Percentiles rank a stretch among this genome's conserved stretches.
Conservation (phyloP, 2,797 vertebrate species). For the Clarias fuscus region DNA sequence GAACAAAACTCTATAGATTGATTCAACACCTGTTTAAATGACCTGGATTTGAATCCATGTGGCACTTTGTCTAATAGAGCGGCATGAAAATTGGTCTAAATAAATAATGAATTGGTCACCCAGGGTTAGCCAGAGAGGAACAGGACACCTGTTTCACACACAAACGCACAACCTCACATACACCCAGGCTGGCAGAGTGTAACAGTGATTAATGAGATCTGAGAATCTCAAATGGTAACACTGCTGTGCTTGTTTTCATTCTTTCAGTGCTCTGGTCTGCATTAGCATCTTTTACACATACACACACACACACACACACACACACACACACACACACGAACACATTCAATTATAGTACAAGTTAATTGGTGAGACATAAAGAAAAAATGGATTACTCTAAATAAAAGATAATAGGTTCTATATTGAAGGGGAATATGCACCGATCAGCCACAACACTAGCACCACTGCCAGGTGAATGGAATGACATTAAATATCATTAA, state of each 20-base stretch:
- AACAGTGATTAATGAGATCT: constrained; percentile 24
- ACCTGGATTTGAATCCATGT: constrained; percentile 8
- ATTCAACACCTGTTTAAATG: constrained; percentile 1
- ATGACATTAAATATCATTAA: too few species aligned
- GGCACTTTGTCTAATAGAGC: constrained; percentile 21
- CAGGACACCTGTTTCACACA: constrained; percentile 27
- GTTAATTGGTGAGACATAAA: constrained; percentile 23
- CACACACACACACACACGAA: neutral
- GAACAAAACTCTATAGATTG: neutral
- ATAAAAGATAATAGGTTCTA: constrained; percentile 33
- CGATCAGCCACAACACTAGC: too few species aligned
- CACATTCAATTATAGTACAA: neutral
- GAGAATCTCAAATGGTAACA: constrained; percentile 12
- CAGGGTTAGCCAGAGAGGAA: constrained; percentile 29
- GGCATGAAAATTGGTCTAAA: constrained; percentile 15
- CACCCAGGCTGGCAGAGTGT: neutral
- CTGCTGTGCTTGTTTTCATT: neutral
- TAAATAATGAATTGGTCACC: constrained; percentile 34
- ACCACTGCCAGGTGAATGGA: too few species aligned
- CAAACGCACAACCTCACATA: constrained; percentile 16
- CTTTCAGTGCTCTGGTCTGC: neutral
- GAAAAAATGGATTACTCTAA: constrained; percentile 25
- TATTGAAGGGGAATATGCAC: constrained; percentile 25
- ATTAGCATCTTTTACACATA: neutral
- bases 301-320: neutral